These are phyloP conservation scores for Andrena bucephala DNA, from an alignment of 2,888 invertebrate species.

Conservation along the genomic window DNA sequence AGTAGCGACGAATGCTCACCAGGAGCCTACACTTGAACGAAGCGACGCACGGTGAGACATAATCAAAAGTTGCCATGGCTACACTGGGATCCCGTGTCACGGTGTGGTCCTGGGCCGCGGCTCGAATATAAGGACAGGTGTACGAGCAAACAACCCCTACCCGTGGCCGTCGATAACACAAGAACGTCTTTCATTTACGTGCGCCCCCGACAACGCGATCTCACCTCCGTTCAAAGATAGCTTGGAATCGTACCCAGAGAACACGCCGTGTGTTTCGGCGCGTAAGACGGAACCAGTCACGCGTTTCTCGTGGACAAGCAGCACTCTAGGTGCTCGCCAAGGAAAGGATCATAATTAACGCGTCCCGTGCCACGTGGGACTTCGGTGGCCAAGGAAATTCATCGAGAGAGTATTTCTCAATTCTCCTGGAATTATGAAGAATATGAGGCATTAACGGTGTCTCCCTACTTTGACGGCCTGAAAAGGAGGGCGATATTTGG, in stretches of 20 bases:
- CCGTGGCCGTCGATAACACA: conserved; percentile 43
- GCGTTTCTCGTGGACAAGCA: not conserved
- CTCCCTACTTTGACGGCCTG: no score
- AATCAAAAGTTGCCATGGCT: conserved; percentile 83
- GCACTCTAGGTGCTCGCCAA: no score
- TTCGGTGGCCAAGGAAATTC: no score
- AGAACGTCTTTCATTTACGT: conserved; percentile 66
- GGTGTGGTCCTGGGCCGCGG: conserved; percentile 55
- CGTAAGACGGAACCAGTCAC: not conserved
- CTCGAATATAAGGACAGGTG: conserved; percentile 52
- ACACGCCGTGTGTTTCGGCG: not conserved
- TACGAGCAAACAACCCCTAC: conserved; percentile 45
- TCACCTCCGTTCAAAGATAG: not conserved
- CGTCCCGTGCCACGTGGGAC: no score
- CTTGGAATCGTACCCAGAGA: not conserved
- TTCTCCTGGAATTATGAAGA: no score
- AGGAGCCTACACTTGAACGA: conserved; percentile 58
- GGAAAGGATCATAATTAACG: no score
- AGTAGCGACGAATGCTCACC: conserved; percentile 47
- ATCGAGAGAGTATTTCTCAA: no score
- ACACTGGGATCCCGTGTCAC: conserved; percentile 59
- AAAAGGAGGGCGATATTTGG: no score
- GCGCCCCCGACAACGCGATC: conserved; percentile 1
- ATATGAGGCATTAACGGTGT: no score
- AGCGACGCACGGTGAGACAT: conserved; percentile 70